phyloP scores from a whole-genome alignment of 2,113 vertebrate genomes.

The Phrynosoma platyrhinos region DNA sequence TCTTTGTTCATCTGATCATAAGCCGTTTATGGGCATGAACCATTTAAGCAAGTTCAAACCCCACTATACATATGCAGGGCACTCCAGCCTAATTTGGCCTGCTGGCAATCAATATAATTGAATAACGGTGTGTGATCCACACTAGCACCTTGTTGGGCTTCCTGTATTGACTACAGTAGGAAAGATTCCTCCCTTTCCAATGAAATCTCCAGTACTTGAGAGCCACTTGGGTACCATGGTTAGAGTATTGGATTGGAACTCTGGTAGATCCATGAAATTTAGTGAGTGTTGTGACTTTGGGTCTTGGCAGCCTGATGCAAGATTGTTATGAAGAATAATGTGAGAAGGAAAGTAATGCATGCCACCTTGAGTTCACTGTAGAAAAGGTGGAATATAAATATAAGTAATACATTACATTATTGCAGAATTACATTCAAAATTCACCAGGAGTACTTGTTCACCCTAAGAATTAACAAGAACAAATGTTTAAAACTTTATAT shows the following conservation, averaged over 20 bases:
- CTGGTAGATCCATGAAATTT: too few species aligned
- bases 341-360: too few species aligned
- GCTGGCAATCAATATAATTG: not conserved
- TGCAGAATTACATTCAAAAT: too few species aligned
- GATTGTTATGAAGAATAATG: too few species aligned
- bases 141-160: not conserved
- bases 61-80: not conserved
- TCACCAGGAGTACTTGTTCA: too few species aligned
- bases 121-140: not conserved
- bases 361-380: too few species aligned
- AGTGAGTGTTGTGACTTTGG: too few species aligned
- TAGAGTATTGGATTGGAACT: too few species aligned
- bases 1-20: not conserved
- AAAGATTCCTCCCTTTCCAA: not conserved
- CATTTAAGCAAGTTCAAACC: not conserved
- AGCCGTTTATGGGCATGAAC: not conserved
- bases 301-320: too few species aligned
- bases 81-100: not conserved
- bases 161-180: not conserved
- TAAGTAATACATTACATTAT: too few species aligned
- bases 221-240: too few species aligned
- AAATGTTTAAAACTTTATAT: not conserved
- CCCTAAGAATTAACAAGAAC: not conserved
- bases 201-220: not conserved
- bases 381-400: too few species aligned